Evolutionary conservation across 2,888 invertebrate genomes (phyloP).

Genomic region (Rutpela maculata): DNA sequence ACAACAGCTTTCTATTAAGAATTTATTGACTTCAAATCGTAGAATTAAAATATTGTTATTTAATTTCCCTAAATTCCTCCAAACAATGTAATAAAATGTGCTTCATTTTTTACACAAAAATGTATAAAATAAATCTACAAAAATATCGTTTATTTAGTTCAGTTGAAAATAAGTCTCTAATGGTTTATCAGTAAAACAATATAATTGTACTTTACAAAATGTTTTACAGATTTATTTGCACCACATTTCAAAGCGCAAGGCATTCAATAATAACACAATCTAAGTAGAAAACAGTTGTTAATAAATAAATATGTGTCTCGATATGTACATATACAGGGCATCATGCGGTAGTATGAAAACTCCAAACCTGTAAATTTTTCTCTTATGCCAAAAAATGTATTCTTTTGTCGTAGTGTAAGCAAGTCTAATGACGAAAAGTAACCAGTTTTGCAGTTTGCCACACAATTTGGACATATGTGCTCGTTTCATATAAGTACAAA

Average conservation of each 20-base stretch:
- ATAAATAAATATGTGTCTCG: conserved; percentile 38
- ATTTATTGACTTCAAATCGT: conserved; percentile 65
- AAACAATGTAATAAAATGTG: conserved; percentile 58
- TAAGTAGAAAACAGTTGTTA: conserved; percentile 32
- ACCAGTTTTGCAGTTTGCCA: neutral
- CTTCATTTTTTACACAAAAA: conserved; percentile 54
- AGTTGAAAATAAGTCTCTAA: conserved; percentile 17
- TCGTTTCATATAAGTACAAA: too few species aligned
- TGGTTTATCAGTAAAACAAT: conserved; percentile 15
- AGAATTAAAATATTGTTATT: conserved; percentile 63
- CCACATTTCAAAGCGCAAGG: conserved; percentile 60
- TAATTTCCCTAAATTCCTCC: conserved; percentile 57
- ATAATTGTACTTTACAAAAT: conserved; percentile 58
- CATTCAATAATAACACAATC: conserved; percentile 30
- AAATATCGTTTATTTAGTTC: conserved; percentile 54
- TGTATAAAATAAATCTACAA: conserved; percentile 59
- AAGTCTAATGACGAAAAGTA: neutral
- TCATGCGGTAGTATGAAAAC: conserved; percentile 2
- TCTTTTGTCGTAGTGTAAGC: neutral
- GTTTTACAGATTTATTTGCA: conserved; percentile 46
- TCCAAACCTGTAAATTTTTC: conserved; percentile 31
- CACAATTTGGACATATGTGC: too few species aligned
- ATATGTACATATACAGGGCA: neutral
- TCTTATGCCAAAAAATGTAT: neutral
- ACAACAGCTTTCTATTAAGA: conserved; percentile 44